Evolutionary conservation across 2,888 invertebrate genomes (phyloP), one percentile per base, ranked within the genome.

Genomic region (Eumerus sabulonum): DNA sequence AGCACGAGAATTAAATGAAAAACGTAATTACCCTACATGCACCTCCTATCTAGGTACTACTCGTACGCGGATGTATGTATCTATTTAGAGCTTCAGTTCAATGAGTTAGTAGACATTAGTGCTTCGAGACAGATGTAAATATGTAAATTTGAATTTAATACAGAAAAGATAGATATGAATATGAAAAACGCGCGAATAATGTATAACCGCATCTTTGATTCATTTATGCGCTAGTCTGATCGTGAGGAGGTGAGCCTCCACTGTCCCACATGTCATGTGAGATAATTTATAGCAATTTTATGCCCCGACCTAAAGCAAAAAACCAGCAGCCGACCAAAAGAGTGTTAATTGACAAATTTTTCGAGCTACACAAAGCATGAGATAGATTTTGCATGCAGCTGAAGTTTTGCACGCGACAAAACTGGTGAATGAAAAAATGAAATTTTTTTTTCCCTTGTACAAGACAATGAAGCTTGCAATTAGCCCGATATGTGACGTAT

Each of bases 341-440:
- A 79, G 70, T 74, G 79, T 79, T 79, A 79, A 79, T 79, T 79
- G 79, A 79, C 79, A 79, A 79, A 79, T 79, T 79, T 79, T 79
- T 79, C 79, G 79, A 79, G 79, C 74, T 79, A 79, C 68, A 79
- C 79, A 79, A 79, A 79, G 79, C 79, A 79, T 79, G 79, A 79
- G 74, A 79, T 79, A 40, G 79, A 79, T 79, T 79, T 79, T 79
- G 79, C 79, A 79, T 79, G 79, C 47, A 50, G 66, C 13, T 71
- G 66, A 79, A 74, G 63, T 70, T 79, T 60, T 79, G 79, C 79
- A 79, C 79, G 79, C 79, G 79, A 79, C 79, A 79, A 79, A 70
- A 68, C 5, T 13, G 54, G 54, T 40, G 72, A 74, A 73, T 73
- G 67, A 64, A 68, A 74, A 74, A 79, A 79, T 79, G 74, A 79